phyloP scores from a whole-genome alignment of 2,113 vertebrate genomes.

The Podiceps cristatus region DNA sequence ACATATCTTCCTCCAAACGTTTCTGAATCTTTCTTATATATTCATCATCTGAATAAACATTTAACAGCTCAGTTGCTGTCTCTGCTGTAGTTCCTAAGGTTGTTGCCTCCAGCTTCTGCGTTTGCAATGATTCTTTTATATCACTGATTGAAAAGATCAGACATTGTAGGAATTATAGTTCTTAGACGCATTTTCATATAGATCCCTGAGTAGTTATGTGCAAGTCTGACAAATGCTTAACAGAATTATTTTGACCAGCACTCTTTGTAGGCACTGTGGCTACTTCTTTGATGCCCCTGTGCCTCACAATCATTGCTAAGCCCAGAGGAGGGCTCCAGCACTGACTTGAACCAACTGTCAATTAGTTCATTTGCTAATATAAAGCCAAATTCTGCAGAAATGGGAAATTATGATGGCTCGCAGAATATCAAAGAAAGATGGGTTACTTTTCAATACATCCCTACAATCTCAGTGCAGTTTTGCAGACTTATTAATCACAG shows the following conservation, averaged over 20 bases:
- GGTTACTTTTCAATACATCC: neutral
- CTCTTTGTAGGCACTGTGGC: neutral
- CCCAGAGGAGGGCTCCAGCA: neutral
- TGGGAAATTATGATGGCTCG: neutral
- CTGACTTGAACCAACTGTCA: neutral
- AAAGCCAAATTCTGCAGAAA: neutral
- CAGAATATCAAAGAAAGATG: neutral
- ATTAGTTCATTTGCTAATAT: neutral
- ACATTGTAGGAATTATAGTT: neutral
- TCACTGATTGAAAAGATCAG: conserved; percentile 25
- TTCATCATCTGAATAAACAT: conserved; percentile 81
- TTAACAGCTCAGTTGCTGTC: conserved; percentile 62
- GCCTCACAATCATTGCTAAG: neutral
- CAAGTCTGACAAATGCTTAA: neutral
- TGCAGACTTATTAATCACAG: neutral
- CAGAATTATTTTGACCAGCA: neutral
- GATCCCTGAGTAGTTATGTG: neutral
- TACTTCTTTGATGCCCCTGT: neutral
- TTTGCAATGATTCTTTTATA: neutral
- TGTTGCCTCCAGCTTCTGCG: neutral
- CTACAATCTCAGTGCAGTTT: neutral
- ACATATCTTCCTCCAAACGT: conserved; percentile 81
- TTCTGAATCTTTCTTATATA: conserved; percentile 88
- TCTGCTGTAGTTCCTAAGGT: neutral
- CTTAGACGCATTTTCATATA: neutral